Percentiles rank a stretch among this genome's conserved stretches.
Evolutionary conservation across 2,113 vertebrate genomes (phyloP).

Genomic region (Callocephalon fimbriatum): DNA sequence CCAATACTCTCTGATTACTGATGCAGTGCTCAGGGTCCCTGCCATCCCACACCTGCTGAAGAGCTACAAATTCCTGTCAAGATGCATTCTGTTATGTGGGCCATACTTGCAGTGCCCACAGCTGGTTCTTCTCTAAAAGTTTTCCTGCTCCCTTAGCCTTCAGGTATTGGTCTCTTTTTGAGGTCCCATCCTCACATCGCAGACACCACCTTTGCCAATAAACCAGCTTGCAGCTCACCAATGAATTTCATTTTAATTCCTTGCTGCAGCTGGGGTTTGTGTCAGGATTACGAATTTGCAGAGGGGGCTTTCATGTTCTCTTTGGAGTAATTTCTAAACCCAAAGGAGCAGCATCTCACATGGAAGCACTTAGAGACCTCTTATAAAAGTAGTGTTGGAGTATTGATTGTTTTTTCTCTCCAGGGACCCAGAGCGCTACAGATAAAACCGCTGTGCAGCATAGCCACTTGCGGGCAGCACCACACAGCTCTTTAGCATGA

Average conservation of each 20-base stretch:
- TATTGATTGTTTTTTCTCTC: slow-evolving; percentile 55
- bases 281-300: slow-evolving; percentile 53
- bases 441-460: slow-evolving; percentile 19
- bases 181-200: background rate
- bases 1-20: background rate
- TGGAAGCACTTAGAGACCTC: slow-evolving; percentile 56
- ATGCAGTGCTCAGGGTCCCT: background rate
- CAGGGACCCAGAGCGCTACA: background rate
- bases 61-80: background rate
- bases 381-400: background rate
- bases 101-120: background rate
- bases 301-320: slow-evolving; percentile 8
- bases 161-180: background rate
- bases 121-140: background rate
- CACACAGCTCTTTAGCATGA: slow-evolving; percentile 56
- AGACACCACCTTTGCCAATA: rapidly evolving
- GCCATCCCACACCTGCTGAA: background rate
- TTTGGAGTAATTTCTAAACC: slow-evolving; percentile 45
- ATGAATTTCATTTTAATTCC: slow-evolving; percentile 35
- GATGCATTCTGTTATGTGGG: background rate
- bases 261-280: slow-evolving; percentile 14
- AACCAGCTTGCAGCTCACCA: background rate
- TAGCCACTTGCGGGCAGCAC: slow-evolving; percentile 68
- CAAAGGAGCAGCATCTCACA: slow-evolving; percentile 18
- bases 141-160: background rate